Conservation (phyloP, 2,797 vertebrate species). For the Syndactyla subalaris region DNA sequence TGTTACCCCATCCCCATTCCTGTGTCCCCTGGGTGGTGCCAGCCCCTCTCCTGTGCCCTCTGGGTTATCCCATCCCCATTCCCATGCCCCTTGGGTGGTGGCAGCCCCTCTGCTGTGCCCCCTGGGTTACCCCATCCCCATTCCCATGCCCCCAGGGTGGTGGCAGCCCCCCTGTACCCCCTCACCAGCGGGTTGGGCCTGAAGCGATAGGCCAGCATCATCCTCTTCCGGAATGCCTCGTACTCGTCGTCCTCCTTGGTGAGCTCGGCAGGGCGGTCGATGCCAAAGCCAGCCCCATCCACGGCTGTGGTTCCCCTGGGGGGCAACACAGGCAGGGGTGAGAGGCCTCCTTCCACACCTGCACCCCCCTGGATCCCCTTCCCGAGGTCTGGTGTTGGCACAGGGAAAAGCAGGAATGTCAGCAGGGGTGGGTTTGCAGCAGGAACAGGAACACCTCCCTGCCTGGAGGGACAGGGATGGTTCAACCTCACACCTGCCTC, state of each 20-base stretch:
- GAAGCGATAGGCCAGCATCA: constrained; percentile 98
- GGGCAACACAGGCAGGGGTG: not conserved
- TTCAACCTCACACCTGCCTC: not conserved
- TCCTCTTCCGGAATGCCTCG: constrained; percentile 95
- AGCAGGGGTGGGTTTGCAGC: not conserved
- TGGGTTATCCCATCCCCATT: too few relatives aligned
- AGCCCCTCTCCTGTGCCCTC: too few relatives aligned
- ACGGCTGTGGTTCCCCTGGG: constrained; percentile 86
- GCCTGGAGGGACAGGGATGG: not conserved
- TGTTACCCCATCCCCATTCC: too few relatives aligned
- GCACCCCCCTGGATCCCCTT: not conserved
- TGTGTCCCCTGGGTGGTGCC: too few relatives aligned
- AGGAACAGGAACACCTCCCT: not conserved
- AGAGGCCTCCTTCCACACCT: too few relatives aligned
- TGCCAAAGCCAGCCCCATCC: constrained; percentile 92
- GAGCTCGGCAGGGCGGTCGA: constrained; percentile 91
- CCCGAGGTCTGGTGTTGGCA: not conserved
- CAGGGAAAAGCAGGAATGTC: not conserved
- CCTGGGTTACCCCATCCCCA: too few relatives aligned
- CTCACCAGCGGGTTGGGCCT: constrained; percentile 93
- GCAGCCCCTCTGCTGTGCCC: too few relatives aligned
- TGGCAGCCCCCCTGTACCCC: too few relatives aligned
- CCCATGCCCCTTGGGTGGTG: too few relatives aligned
- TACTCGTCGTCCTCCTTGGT: constrained; percentile 91
- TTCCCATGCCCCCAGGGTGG: too few relatives aligned